Conservation (phyloP, 2,888 invertebrate species). For the Leistus spinibarbis region DNA sequence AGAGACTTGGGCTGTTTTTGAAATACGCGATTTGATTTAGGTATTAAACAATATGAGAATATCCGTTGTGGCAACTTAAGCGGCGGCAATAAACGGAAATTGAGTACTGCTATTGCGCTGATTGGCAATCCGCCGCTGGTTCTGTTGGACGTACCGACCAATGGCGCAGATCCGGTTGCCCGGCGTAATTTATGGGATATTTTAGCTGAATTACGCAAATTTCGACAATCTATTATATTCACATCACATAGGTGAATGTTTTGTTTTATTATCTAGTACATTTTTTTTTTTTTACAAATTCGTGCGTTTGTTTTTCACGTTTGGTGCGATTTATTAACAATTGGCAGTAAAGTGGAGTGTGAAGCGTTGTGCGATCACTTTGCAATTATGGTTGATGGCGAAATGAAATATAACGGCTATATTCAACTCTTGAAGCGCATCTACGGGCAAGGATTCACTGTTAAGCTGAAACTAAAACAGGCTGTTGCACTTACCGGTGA, state of each 20-base stretch:
- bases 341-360: conserved; percentile 80
- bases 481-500: conserved; percentile 9
- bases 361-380: conserved; percentile 77
- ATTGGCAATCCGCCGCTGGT: conserved; percentile 74
- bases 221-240: conserved; percentile 23
- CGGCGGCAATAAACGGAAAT: conserved; percentile 79
- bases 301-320: conserved; percentile 73
- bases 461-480: conserved; percentile 50
- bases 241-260: conserved; percentile 26
- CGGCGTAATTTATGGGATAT: conserved; percentile 58
- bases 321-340: no score
- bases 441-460: conserved; percentile 64
- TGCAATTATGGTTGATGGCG: conserved; percentile 83
- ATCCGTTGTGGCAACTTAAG: conserved; percentile 55
- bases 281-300: conserved; percentile 57
- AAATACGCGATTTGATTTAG: conserved; percentile 43
- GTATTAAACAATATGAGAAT: conserved; percentile 50
- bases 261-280: conserved; percentile 63
- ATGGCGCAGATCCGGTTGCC: conserved; percentile 70
- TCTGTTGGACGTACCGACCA: conserved; percentile 78
- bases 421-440: conserved; percentile 77
- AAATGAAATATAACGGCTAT: conserved; percentile 75
- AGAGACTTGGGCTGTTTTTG: no score
- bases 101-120: conserved; percentile 76
- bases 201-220: conserved; percentile 45